phyloP scores from a whole-genome alignment of 2,888 invertebrate species.

The Nemotelus nigrinus region DNA sequence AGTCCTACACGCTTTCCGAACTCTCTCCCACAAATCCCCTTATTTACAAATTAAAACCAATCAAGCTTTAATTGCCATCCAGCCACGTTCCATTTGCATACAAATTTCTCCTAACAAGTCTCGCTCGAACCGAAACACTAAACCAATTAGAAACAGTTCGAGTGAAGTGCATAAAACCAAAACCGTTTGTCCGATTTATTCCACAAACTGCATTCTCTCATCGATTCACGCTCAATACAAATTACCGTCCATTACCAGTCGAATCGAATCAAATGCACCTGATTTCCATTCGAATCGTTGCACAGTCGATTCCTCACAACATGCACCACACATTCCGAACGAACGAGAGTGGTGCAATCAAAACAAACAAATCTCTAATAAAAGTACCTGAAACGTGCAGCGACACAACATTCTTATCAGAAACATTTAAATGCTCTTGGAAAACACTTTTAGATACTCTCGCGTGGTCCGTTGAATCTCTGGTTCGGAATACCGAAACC shows the following conservation, averaged over 20 bases:
- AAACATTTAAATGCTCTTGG: not conserved
- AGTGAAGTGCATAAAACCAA: too few relatives aligned
- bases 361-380: not conserved
- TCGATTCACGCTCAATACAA: not conserved
- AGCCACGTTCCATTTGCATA: conserved; percentile 18
- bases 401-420: conserved; percentile 8
- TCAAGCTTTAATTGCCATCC: not conserved
- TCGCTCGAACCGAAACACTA: too few relatives aligned
- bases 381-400: conserved; percentile 1
- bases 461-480: not conserved
- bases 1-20: not conserved
- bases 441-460: conserved; percentile 4
- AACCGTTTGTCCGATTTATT: too few relatives aligned
- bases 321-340: too few relatives aligned
- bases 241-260: not conserved
- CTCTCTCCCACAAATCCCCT: not conserved
- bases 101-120: not conserved
- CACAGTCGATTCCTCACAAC: not conserved
- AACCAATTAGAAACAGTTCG: too few relatives aligned
- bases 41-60: not conserved
- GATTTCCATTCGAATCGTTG: conserved; percentile 1
- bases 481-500: not conserved
- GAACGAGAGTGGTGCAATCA: too few relatives aligned
- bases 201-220: too few relatives aligned
- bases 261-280: conserved; percentile 6